Evolutionary conservation across 1,140 invertebrate species (phyloP).

Genomic region (Euwallacea similis): DNA sequence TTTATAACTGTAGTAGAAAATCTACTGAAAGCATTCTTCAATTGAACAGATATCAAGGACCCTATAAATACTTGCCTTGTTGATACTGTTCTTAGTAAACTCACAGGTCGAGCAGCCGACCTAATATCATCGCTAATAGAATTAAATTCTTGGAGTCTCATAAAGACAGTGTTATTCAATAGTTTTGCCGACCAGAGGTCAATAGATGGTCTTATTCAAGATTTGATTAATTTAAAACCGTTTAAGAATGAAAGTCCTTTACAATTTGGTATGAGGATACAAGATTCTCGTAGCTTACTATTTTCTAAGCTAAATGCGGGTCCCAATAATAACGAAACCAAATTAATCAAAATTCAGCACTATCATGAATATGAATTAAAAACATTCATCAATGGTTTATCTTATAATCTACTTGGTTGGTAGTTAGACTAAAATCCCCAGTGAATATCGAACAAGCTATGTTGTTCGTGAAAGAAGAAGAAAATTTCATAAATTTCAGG

Average conservation of each 20-base stretch:
- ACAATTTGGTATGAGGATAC: conserved; percentile 39
- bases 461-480: conserved; percentile 25
- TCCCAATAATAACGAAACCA: conserved; percentile 5
- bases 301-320: conserved; percentile 37
- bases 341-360: conserved; percentile 25
- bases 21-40: too few species aligned
- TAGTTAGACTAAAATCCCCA: conserved; percentile 27
- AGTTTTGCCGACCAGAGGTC: conserved; percentile 40
- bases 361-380: conserved; percentile 31
- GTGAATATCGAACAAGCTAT: conserved; percentile 32
- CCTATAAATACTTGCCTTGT: too few species aligned
- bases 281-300: conserved; percentile 36
- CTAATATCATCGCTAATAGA: conserved; percentile 38
- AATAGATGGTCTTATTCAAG: conserved; percentile 40
- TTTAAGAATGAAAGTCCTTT: conserved; percentile 35
- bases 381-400: conserved; percentile 33
- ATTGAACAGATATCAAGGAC: too few species aligned
- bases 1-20: too few species aligned
- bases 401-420: conserved; percentile 26
- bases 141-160: conserved; percentile 37
- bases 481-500: conserved; percentile 37
- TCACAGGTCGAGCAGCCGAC: too few species aligned
- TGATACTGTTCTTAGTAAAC: too few species aligned
- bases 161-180: conserved; percentile 34
- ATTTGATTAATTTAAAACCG: conserved; percentile 37